Conservation (phyloP, 2,113 vertebrate species). For the Daphoenositta chrysoptera region DNA sequence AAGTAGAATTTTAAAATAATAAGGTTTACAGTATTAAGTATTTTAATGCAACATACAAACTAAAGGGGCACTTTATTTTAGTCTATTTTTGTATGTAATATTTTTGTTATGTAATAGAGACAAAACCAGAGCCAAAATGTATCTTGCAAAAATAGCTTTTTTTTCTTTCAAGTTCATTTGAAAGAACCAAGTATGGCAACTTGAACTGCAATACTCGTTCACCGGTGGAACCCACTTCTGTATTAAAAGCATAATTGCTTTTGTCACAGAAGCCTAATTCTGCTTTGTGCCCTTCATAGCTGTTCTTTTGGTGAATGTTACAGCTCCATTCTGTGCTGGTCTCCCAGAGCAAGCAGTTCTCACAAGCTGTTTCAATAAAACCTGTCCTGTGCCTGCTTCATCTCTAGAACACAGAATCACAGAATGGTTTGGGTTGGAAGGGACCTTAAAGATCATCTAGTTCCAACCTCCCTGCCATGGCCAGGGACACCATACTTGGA, state of each 20-base stretch:
- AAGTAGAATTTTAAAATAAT: constrained; percentile 59
- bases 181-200: not conserved
- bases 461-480: not conserved
- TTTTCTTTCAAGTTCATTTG: constrained; percentile 32
- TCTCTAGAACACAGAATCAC: not conserved
- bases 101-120: constrained; percentile 53
- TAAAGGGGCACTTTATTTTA: constrained; percentile 61
- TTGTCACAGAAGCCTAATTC: not conserved
- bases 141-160: constrained; percentile 18
- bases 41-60: constrained; percentile 59
- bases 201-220: not conserved
- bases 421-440: not conserved
- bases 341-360: not conserved
- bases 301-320: not conserved
- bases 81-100: constrained; percentile 71
- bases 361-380: not conserved
- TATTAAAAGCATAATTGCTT: not conserved
- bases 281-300: not conserved
- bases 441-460: not conserved
- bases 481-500: not conserved
- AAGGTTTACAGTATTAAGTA: constrained; percentile 69
- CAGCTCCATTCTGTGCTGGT: not conserved
- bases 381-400: not conserved
- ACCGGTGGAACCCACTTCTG: not conserved
- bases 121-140: constrained; percentile 2